A percentile compares a stretch with the other conserved stretches of the same genome.
Evolutionary conservation across 1,140 invertebrate species (phyloP).

Genomic region (Zaprionus kolodkinae): DNA sequence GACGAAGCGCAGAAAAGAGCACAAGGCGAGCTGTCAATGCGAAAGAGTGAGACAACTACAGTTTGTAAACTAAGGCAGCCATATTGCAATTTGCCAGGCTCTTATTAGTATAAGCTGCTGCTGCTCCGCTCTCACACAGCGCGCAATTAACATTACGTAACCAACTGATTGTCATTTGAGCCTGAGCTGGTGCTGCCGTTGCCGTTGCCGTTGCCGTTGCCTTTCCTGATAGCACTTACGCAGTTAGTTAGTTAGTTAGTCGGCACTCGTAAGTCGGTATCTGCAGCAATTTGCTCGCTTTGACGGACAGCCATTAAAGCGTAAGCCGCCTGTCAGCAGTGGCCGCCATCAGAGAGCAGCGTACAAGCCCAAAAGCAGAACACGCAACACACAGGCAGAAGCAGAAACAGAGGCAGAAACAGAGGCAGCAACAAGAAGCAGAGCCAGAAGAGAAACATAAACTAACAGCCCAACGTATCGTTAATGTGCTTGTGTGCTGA

Average conservation of each 20-base stretch:
- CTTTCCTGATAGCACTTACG: constrained; percentile 2
- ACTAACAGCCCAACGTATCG: constrained; percentile 62
- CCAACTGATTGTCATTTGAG: constrained; percentile 5
- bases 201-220: not conserved
- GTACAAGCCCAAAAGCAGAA: not conserved
- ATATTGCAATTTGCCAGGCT: not conserved
- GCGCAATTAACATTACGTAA: not conserved
- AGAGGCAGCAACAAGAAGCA: constrained; percentile 12
- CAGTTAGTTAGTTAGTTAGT: constrained; percentile 30
- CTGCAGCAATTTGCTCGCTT: constrained; percentile 59
- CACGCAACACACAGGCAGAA: not conserved
- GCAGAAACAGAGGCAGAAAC: constrained; percentile 7
- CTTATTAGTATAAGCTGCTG: not conserved
- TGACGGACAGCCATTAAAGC: constrained; percentile 64
- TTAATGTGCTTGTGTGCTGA: constrained; percentile 63
- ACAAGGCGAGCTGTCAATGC: not conserved
- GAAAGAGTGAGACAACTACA: not conserved
- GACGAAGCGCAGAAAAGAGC: not conserved
- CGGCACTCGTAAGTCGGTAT: constrained; percentile 32
- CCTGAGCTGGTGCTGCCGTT: not conserved
- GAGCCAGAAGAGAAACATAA: constrained; percentile 36
- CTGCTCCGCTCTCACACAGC: not conserved
- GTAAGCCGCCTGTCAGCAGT: constrained; percentile 38
- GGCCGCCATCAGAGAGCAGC: constrained; percentile 13
- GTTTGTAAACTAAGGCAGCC: not conserved